Conservation (phyloP, 2,888 invertebrate genomes). For the Heliconius ethilla region DNA sequence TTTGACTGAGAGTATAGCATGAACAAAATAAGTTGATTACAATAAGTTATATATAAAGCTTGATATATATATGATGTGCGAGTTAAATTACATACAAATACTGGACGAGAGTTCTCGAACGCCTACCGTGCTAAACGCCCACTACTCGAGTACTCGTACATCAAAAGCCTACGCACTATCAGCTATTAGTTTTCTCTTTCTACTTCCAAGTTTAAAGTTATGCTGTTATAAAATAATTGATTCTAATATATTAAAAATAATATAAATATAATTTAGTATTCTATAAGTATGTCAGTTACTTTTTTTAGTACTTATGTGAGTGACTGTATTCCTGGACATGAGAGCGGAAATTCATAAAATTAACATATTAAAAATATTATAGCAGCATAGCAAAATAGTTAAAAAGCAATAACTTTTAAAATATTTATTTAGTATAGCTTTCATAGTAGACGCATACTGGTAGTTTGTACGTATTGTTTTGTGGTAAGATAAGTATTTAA, state of each 20-base stretch:
- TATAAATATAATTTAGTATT: background rate
- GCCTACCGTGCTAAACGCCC: conserved; percentile 35
- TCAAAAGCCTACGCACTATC: conserved; percentile 38
- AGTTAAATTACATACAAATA: conserved; percentile 16
- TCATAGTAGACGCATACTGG: background rate
- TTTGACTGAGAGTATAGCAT: background rate
- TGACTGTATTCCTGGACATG: background rate
- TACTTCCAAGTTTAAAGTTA: conserved; percentile 12
- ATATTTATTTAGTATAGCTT: background rate
- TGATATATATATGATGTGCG: background rate
- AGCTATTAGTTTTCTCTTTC: conserved; percentile 24
- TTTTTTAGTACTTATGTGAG: background rate
- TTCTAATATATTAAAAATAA: background rate
- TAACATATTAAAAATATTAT: no score
- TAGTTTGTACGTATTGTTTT: no score
- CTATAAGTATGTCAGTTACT: background rate
- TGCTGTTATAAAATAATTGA: background rate
- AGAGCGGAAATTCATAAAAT: background rate
- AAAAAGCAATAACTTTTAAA: no score
- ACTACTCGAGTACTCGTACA: conserved; percentile 16
- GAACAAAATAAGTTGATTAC: conserved; percentile 16
- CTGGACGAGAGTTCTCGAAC: conserved; percentile 20
- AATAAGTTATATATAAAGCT: conserved; percentile 13
- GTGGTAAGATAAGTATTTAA: no score
- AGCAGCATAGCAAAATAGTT: background rate